phyloP scores from a whole-genome alignment of 1,140 invertebrate species.

The Hydropsyche tenuis region DNA sequence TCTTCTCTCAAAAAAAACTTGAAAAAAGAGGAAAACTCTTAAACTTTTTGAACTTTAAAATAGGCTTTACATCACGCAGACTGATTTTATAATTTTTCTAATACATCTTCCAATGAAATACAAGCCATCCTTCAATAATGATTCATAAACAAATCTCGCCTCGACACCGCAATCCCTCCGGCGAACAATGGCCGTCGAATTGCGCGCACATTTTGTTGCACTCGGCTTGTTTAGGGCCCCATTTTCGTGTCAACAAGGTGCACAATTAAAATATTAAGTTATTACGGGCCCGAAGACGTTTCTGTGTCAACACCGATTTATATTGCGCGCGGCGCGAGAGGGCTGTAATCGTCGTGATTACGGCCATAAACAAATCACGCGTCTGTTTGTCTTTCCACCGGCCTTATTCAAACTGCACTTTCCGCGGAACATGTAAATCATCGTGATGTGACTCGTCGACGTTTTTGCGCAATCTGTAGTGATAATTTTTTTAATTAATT shows the following conservation, averaged over 20 bases:
- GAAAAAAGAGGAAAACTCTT: too few relatives aligned
- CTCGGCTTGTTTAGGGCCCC: not conserved
- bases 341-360: slow-evolving; percentile 31
- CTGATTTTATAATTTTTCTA: too few relatives aligned
- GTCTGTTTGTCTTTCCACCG: slow-evolving; percentile 23
- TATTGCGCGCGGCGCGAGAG: too few relatives aligned
- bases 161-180: too few relatives aligned
- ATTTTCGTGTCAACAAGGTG: slow-evolving; percentile 27
- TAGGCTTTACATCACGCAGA: too few relatives aligned
- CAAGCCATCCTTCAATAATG: too few relatives aligned
- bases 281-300: slow-evolving; percentile 10
- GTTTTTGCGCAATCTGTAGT: not conserved
- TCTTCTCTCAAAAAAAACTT: too few relatives aligned
- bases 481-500: too few relatives aligned
- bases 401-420: not conserved
- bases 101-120: too few relatives aligned
- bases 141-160: too few relatives aligned
- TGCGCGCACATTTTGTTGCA: not conserved
- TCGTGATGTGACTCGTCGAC: not conserved
- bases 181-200: too few relatives aligned
- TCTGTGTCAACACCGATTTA: slow-evolving; percentile 33
- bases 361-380: slow-evolving; percentile 35
- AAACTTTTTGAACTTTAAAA: too few relatives aligned
- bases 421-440: not conserved
- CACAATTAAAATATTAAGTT: slow-evolving; percentile 38